Conservation (phyloP, 2,113 vertebrate genomes). For the Heterotis niloticus region DNA sequence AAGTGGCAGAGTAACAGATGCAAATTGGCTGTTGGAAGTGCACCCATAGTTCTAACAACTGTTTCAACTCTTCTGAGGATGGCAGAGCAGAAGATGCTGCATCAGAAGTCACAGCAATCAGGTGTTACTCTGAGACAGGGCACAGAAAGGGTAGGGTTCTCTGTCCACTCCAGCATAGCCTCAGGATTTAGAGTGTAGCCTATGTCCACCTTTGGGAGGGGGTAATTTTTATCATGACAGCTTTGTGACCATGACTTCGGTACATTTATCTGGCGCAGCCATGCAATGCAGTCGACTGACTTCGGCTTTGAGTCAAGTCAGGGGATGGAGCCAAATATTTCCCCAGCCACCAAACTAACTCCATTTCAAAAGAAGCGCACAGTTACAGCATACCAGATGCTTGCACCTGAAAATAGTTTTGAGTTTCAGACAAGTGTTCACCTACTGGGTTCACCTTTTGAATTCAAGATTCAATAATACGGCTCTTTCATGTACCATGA, state of each 20-base stretch:
- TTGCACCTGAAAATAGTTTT: neutral
- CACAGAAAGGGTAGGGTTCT: neutral
- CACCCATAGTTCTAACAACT: neutral
- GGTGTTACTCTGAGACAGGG: neutral
- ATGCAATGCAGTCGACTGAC: neutral
- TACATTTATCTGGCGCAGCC: neutral
- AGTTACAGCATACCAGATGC: neutral
- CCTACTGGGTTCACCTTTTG: neutral
- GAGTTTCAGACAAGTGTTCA: neutral
- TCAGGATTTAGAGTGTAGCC: neutral
- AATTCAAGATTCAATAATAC: neutral
- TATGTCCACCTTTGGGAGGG: neutral
- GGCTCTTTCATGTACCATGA: neutral
- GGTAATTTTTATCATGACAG: neutral
- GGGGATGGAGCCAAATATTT: neutral
- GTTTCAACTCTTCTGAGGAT: neutral
- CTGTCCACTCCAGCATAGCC: neutral
- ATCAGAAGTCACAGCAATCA: neutral
- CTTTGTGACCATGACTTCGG: neutral
- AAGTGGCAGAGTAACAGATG: neutral
- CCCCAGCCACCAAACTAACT: too few species aligned
- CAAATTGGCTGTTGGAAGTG: neutral
- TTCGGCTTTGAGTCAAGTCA: neutral
- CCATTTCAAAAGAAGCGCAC: too few species aligned
- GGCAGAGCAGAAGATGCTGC: neutral